These are phyloP conservation scores for Gonocerus acuteangulatus DNA, from an alignment of 2,888 invertebrate genomes.

Conservation along the genomic window DNA sequence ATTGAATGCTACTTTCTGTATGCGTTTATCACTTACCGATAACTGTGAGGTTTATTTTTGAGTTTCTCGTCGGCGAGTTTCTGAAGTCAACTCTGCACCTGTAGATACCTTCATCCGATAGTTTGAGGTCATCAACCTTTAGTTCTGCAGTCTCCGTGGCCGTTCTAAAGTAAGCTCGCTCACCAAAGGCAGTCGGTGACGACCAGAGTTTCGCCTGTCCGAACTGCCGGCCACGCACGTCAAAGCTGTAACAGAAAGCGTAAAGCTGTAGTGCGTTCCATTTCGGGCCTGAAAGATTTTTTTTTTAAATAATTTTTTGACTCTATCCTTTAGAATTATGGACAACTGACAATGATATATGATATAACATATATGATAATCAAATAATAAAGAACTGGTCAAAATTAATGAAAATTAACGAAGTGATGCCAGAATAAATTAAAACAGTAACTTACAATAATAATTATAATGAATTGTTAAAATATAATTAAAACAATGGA, in stretches of 20 bases:
- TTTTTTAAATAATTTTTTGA: neutral
- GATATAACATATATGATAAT: no score
- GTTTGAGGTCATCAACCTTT: slow-evolving; percentile 45
- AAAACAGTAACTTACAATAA: no score
- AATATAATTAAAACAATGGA: no score
- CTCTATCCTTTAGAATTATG: neutral
- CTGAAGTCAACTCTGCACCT: slow-evolving; percentile 71
- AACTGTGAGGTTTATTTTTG: slow-evolving; percentile 47
- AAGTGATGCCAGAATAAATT: no score
- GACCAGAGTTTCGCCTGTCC: slow-evolving; percentile 54
- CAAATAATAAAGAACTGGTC: no score
- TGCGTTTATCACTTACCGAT: slow-evolving; percentile 32
- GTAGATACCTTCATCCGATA: slow-evolving; percentile 48
- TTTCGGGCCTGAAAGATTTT: neutral
- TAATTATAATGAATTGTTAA: no score
- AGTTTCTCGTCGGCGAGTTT: slow-evolving; percentile 49
- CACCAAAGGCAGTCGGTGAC: slow-evolving; percentile 50
- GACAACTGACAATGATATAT: no score
- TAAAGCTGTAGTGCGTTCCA: no score
- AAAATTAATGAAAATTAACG: no score
- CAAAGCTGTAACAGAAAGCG: slow-evolving; percentile 50
- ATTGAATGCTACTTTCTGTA: no score
- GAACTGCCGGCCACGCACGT: slow-evolving; percentile 51
- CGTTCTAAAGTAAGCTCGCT: slow-evolving; percentile 51
- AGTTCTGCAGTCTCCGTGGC: slow-evolving; percentile 53